These are phyloP conservation scores for Rhynchotus rufescens DNA, from an alignment of 2,797 vertebrate species.

Conservation along the genomic window DNA sequence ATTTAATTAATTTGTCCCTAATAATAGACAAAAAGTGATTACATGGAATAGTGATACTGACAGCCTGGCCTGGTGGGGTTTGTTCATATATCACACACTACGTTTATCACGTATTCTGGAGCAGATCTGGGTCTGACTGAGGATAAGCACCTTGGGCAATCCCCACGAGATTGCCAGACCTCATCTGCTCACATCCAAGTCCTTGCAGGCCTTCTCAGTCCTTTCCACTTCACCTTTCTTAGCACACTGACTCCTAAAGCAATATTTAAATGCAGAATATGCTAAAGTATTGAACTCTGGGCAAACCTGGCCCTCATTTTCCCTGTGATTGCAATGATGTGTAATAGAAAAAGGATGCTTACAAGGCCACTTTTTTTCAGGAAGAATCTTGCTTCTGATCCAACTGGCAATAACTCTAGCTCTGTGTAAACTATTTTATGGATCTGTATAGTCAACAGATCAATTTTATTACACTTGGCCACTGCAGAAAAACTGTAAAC, in stretches of 20 bases:
- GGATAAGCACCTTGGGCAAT: neutral
- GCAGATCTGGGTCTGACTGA: neutral
- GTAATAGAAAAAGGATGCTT: conserved; percentile 49
- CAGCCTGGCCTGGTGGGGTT: neutral
- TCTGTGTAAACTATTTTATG: conserved; percentile 59
- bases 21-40: neutral
- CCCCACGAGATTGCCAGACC: neutral
- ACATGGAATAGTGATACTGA: neutral
- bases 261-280: neutral
- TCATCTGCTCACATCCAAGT: neutral
- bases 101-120: neutral
- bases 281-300: neutral
- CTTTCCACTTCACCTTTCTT: neutral
- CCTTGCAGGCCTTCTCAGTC: neutral
- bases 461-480: conserved; percentile 69
- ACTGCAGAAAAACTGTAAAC: conserved; percentile 54
- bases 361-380: conserved; percentile 24
- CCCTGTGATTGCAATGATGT: neutral
- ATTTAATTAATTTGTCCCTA: neutral
- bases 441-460: conserved; percentile 67
- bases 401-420: conserved; percentile 44
- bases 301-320: conserved; percentile 17
- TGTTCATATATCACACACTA: neutral
- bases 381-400: conserved; percentile 50
- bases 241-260: neutral